Evolutionary conservation across 2,113 vertebrate genomes (phyloP).

Genomic region (Epinephelus moara): DNA sequence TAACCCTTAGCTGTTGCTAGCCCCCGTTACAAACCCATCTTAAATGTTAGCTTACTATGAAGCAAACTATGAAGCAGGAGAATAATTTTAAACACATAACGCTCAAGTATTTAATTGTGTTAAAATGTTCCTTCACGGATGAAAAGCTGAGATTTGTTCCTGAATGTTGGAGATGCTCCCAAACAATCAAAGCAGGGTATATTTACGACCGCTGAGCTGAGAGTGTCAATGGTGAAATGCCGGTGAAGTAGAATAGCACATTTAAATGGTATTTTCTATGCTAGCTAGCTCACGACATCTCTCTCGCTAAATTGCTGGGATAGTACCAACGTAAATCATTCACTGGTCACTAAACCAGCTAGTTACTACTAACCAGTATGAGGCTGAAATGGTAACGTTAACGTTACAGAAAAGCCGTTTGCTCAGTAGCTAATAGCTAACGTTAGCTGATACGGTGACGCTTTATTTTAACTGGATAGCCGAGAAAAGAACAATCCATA

Average conservation of each 20-base stretch:
- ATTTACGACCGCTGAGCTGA: conserved; percentile 33
- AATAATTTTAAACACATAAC: accelerated
- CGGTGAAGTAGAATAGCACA: conserved; percentile 51
- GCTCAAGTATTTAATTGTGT: background rate
- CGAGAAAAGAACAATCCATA: conserved; percentile 55
- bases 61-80: background rate
- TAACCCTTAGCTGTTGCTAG: conserved; percentile 63
- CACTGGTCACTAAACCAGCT: background rate
- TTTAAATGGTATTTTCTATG: background rate
- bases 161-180: background rate
- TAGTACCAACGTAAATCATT: background rate
- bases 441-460: conserved; percentile 32
- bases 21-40: conserved; percentile 34
- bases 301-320: background rate
- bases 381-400: background rate
- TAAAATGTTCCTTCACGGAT: background rate
- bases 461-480: conserved; percentile 59
- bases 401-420: conserved; percentile 6
- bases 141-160: background rate
- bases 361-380: background rate
- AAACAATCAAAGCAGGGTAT: conserved; percentile 31
- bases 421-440: background rate
- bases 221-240: conserved; percentile 46
- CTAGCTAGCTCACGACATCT: background rate
- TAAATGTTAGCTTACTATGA: background rate